These are phyloP conservation scores for Sogatella furcifera DNA, from an alignment of 1,140 invertebrate genomes.

Conservation along the genomic window DNA sequence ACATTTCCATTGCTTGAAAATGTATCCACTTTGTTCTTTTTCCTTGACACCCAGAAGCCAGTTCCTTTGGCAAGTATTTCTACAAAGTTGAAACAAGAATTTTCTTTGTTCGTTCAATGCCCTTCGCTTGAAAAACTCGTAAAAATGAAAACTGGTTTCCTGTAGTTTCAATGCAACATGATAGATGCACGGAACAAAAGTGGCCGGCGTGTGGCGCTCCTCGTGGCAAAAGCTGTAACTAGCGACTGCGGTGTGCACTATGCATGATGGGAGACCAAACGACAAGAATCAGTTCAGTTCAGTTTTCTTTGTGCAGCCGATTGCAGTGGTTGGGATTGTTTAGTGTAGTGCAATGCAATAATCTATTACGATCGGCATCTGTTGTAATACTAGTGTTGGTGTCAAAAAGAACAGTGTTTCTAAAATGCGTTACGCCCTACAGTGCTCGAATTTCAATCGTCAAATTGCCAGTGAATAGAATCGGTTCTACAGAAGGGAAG, in stretches of 20 bases:
- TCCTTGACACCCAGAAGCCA: no score
- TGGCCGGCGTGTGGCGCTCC: not conserved
- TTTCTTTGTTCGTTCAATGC: no score
- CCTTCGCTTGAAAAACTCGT: no score
- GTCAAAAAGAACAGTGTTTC: not conserved
- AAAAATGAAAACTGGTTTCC: no score
- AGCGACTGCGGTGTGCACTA: not conserved
- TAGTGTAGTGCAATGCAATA: not conserved
- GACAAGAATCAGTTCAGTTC: not conserved
- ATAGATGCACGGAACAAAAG: not conserved
- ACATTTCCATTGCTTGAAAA: no score
- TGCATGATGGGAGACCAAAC: not conserved
- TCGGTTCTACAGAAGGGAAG: not conserved
- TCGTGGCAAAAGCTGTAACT: not conserved
- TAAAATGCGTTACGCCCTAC: not conserved
- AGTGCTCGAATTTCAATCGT: not conserved
- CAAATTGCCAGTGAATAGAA: no score
- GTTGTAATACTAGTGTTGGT: not conserved
- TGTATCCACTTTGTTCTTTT: no score
- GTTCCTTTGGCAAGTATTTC: no score
- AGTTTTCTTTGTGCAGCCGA: conserved; percentile 3
- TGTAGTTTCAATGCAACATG: not conserved
- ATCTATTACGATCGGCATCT: not conserved
- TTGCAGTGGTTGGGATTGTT: not conserved
- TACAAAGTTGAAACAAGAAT: no score